Conservation (phyloP, 2,113 vertebrate species). For the Dipodomys merriami region DNA sequence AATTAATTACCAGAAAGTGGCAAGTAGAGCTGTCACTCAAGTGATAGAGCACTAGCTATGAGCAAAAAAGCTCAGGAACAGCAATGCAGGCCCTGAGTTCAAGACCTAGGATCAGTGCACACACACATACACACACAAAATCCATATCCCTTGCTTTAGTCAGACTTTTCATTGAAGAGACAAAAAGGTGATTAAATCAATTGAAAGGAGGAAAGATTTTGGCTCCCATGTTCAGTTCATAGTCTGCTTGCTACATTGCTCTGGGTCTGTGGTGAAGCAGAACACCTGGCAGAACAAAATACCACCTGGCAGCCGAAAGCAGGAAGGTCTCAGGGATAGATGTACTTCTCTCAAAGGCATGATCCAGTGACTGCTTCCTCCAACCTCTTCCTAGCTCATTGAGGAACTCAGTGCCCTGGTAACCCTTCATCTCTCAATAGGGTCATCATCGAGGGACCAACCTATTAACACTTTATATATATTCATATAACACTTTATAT, state of each 20-base stretch:
- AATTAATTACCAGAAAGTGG: too few relatives aligned
- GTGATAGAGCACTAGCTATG: too few relatives aligned
- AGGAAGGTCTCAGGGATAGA: background rate
- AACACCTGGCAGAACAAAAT: background rate
- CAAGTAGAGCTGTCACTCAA: too few relatives aligned
- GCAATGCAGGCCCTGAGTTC: too few relatives aligned
- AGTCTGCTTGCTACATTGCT: background rate
- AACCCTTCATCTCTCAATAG: background rate
- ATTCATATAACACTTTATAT: too few relatives aligned
- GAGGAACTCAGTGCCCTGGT: background rate
- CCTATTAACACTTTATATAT: background rate
- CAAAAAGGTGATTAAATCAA: background rate
- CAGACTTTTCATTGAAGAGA: background rate
- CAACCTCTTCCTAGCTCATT: background rate
- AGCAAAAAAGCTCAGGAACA: too few relatives aligned
- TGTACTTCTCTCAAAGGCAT: background rate
- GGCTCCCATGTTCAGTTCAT: background rate
- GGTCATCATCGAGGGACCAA: background rate
- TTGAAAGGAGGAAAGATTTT: background rate
- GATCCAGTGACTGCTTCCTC: background rate
- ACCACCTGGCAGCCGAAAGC: background rate
- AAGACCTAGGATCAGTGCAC: too few relatives aligned
- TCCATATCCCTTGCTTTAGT: background rate
- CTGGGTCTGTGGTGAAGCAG: background rate
- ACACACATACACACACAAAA: too few relatives aligned